Percentiles rank a stretch among this genome's conserved stretches.
Evolutionary conservation across 2,113 vertebrate species (phyloP).

Genomic region (Heteronetta atricapilla): DNA sequence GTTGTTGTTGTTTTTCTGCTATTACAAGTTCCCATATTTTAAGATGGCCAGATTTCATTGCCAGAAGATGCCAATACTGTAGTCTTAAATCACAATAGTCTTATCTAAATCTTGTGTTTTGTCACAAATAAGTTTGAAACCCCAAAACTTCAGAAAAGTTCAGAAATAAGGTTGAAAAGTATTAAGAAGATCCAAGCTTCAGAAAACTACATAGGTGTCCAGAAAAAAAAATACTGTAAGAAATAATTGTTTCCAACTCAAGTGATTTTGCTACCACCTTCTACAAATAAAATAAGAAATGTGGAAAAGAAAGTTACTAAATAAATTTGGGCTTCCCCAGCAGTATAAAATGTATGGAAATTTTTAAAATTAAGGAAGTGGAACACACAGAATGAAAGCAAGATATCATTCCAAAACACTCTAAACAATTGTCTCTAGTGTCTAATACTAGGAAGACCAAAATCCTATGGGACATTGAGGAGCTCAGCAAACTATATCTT

Average conservation of each 20-base stretch:
- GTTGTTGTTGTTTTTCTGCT: neutral
- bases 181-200: neutral
- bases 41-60: neutral
- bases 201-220: neutral
- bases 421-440: neutral
- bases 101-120: too few relatives aligned
- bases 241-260: neutral
- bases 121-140: neutral
- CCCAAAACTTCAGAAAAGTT: neutral
- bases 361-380: neutral
- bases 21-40: neutral
- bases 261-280: neutral
- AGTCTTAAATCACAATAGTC: neutral
- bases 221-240: neutral
- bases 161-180: neutral
- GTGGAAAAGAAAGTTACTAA: neutral
- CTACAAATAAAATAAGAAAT: neutral
- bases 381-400: neutral
- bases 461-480: fast-evolving
- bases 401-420: neutral
- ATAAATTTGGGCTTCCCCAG: neutral
- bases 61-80: neutral
- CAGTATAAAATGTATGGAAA: neutral
- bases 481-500: neutral
- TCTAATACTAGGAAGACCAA: neutral